Conservation (phyloP, 2,888 invertebrate genomes). For the Chloroclysta siterata region DNA sequence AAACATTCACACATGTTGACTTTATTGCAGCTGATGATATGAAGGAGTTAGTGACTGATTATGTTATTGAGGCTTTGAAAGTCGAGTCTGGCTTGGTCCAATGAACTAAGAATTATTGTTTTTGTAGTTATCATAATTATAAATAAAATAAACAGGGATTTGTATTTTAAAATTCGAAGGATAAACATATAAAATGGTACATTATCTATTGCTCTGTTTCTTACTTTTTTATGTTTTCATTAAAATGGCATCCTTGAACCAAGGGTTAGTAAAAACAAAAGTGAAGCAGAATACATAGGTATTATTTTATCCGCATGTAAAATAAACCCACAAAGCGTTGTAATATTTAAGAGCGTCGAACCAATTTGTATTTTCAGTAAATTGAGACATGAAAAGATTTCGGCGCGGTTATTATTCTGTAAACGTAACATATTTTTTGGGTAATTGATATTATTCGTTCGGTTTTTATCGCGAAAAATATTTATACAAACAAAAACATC, state of each 20-base stretch:
- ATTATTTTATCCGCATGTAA: neutral
- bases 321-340: neutral
- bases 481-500: no score
- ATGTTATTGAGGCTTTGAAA: slow-evolving; percentile 13
- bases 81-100: slow-evolving; percentile 9
- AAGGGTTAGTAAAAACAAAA: no score
- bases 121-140: neutral
- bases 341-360: neutral
- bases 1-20: slow-evolving; percentile 10
- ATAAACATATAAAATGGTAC: neutral
- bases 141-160: neutral
- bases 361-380: neutral
- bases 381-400: neutral
- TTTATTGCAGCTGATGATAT: slow-evolving; percentile 9
- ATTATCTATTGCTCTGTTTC: neutral
- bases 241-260: no score
- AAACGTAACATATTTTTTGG: neutral
- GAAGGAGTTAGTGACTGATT: slow-evolving; percentile 20
- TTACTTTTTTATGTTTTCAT: no score
- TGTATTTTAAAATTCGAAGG: neutral
- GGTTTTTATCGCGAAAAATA: neutral
- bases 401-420: neutral
- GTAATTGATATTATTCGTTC: neutral
- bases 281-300: neutral
- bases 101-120: neutral